Base-by-base conservation (phyloP, 92 coral and sea anemone species). In the Siderastrea siderea region DNA sequence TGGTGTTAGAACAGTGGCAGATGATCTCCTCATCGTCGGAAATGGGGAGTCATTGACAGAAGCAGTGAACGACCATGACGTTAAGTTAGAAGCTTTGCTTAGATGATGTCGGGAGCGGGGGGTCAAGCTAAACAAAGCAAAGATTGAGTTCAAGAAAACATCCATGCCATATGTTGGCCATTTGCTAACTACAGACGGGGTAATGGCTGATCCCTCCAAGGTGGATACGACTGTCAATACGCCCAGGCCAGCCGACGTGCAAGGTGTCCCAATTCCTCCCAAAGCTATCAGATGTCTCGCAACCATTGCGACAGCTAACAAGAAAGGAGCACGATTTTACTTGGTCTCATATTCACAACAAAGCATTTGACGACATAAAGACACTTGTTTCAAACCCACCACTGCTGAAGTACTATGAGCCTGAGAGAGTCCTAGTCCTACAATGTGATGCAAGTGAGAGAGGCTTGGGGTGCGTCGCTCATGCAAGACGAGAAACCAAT, bases 251-350 rank as follows among this genome's bases (percentile, higher is more conserved):
- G 47, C 75, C 5, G 83, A 75, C 17, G 79, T 75, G 2, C 15
- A 54, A 4, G 92, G 92, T 43, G 89, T 84, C 3, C n/a, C n/a
- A 76, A 60, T 84, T 89, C 71, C 68, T 89, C 17, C 89, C 86
- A 1, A 62, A 71, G 26, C 58, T 89, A 57, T 78, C 89, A 19
- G 68, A 84, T 0, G 61, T 65, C 38, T 64, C 78, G 13, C 60
- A 73, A 57, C 91, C 78, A 16, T 47, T 88, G 48, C 65, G 87
- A 48, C 66, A 87, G 50, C 51, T 89, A 7, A 89, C 88, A 12
- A 16, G 63, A 69, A 69, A 70, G 64, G 83, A 77, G 1, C 0
- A 1, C 3, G 78, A 82, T 6, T 88, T 65, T 13, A 1, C 12
- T 38, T 88, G 92, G 92, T 63, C 64, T 16, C 47, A 50, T 9